Percentiles rank a stretch among this genome's conserved stretches.
Conservation (phyloP, 2,113 vertebrate genomes). For the Microcebus jonahi region DNA sequence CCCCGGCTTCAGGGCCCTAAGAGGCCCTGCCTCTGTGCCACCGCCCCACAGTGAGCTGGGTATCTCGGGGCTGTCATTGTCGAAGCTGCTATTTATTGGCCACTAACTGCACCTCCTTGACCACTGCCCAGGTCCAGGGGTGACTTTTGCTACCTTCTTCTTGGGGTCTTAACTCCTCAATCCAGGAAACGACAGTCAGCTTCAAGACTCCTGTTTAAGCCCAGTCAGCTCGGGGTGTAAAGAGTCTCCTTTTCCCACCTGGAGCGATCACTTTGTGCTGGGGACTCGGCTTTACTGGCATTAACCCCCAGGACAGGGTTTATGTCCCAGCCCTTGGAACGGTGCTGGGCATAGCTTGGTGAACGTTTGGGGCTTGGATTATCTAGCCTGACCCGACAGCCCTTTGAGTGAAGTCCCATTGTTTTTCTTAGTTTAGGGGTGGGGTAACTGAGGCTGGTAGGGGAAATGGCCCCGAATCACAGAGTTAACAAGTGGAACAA, state of each 20-base stretch:
- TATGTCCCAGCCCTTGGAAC: not conserved
- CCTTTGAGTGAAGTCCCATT: not conserved
- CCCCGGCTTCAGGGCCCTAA: not conserved
- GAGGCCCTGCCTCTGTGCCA: not conserved
- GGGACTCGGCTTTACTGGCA: not conserved
- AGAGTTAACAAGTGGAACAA: not conserved
- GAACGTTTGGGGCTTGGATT: not conserved
- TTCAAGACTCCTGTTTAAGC: not conserved
- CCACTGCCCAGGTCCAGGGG: not conserved
- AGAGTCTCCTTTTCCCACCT: not conserved
- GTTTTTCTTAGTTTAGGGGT: slow-evolving; percentile 32
- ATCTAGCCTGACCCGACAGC: not conserved
- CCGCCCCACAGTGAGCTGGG: not conserved
- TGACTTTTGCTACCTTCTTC: not conserved
- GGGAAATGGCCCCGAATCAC: not conserved
- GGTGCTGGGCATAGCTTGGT: not conserved
- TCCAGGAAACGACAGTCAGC: not conserved
- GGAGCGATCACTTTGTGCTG: not conserved
- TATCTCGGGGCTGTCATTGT: not conserved
- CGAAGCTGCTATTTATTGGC: not conserved
- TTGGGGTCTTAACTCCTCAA: not conserved
- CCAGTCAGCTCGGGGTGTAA: not conserved
- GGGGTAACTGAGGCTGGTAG: not conserved
- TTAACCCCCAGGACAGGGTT: not conserved
- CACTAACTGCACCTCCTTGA: too few species aligned